Conservation (phyloP, 2,888 invertebrate species). For the Lasius platythorax region DNA sequence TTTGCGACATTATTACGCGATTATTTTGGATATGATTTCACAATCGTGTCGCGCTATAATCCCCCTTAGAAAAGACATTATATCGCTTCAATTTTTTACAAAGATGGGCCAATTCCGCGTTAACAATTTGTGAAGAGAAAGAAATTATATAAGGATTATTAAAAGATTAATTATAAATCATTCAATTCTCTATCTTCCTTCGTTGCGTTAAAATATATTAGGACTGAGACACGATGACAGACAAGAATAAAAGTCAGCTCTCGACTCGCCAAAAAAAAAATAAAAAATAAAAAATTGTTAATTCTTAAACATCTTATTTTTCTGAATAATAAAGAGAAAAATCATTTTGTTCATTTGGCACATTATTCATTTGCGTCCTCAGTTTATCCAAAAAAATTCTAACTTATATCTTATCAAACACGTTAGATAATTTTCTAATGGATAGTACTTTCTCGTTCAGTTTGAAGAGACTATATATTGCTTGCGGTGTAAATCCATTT, state of each 20-base stretch:
- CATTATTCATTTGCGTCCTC: not conserved
- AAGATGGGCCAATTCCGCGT: not conserved
- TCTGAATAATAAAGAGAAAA: constrained; percentile 32
- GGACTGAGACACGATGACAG: not conserved
- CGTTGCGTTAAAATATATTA: constrained; percentile 13
- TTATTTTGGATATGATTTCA: not conserved
- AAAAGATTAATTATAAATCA: not conserved
- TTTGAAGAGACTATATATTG: not conserved
- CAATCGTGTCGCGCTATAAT: not conserved
- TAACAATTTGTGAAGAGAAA: not conserved
- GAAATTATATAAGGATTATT: not conserved
- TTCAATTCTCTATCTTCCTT: constrained; percentile 2
- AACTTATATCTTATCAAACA: not conserved
- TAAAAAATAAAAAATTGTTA: constrained; percentile 4
- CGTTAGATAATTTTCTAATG: not conserved
- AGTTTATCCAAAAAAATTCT: constrained; percentile 14
- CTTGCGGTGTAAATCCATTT: not conserved
- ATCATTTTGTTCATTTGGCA: constrained; percentile 12
- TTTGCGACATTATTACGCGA: not conserved
- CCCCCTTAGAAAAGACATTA: not conserved
- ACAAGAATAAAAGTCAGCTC: constrained; percentile 15
- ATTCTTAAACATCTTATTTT: constrained; percentile 6
- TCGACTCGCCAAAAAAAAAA: not conserved
- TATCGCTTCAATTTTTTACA: not conserved
- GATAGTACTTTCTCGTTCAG: not conserved